These are phyloP conservation scores for Umimayanthus kanabou DNA, from an alignment of 92 coral and sea anemone genomes.

Conservation along the genomic window DNA sequence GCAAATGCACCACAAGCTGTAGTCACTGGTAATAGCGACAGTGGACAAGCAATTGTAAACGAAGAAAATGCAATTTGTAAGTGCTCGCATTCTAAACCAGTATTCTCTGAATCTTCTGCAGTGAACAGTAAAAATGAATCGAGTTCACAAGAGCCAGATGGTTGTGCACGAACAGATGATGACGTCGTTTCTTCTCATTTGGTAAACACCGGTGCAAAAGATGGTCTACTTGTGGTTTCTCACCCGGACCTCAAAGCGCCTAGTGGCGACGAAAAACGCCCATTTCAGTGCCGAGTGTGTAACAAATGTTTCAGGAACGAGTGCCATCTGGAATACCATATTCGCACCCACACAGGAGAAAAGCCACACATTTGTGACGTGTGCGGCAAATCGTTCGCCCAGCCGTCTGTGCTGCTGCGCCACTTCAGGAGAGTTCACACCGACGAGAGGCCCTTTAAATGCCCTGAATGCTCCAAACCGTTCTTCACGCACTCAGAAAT, in stretches of 20 bases:
- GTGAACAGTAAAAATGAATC: neutral
- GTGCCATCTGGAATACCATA: constrained; percentile 41
- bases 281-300: constrained; percentile 36
- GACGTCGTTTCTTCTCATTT: neutral
- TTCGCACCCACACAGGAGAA: constrained; percentile 46
- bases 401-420: constrained; percentile 37
- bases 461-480: constrained; percentile 27
- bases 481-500: constrained; percentile 38
- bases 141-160: neutral
- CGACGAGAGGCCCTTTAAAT: constrained; percentile 37
- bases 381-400: constrained; percentile 33
- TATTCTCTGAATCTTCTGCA: neutral
- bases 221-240: neutral
- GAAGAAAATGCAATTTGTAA: neutral
- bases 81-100: constrained; percentile 12
- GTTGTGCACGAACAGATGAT: neutral
- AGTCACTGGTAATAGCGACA: neutral
- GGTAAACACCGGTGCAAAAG: neutral
- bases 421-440: constrained; percentile 42
- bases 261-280: constrained; percentile 25
- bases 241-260: constrained; percentile 29
- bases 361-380: constrained; percentile 35
- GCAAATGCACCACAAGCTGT: neutral
- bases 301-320: constrained; percentile 37
- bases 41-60: neutral